Evolutionary conservation across 1,140 invertebrate genomes (phyloP).

Genomic region (Ladona fulva): DNA sequence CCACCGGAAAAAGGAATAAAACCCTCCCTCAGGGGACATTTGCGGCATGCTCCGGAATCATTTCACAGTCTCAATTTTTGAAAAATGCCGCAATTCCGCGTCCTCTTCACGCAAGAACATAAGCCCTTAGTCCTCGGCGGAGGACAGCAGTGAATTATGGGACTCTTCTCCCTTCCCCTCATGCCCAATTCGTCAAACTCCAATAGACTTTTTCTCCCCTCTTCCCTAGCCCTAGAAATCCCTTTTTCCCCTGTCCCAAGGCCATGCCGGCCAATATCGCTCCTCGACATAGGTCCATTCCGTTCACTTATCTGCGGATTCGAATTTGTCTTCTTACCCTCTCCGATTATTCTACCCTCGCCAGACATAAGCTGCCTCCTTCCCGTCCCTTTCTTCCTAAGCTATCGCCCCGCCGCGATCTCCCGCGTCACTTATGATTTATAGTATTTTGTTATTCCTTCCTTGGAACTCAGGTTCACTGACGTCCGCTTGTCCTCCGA

Average conservation of each 20-base stretch:
- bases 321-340: background rate
- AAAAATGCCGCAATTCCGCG: constrained; percentile 3
- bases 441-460: background rate
- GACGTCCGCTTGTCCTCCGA: too few species aligned
- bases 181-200: background rate
- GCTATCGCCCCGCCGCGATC: background rate
- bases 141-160: constrained; percentile 4
- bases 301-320: constrained; percentile 4
- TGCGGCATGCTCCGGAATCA: background rate
- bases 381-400: background rate
- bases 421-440: constrained; percentile 4
- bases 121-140: background rate
- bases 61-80: constrained; percentile 1
- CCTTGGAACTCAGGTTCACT: background rate
- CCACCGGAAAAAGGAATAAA: background rate
- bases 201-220: background rate
- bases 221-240: background rate
- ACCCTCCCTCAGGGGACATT: background rate
- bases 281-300: background rate
- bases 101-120: constrained; percentile 5
- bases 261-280: background rate
- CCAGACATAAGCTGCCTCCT: background rate
- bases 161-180: background rate
- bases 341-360: background rate
- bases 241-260: background rate